Conservation (phyloP, 2,113 vertebrate genomes). For the Daubentonia madagascariensis region DNA sequence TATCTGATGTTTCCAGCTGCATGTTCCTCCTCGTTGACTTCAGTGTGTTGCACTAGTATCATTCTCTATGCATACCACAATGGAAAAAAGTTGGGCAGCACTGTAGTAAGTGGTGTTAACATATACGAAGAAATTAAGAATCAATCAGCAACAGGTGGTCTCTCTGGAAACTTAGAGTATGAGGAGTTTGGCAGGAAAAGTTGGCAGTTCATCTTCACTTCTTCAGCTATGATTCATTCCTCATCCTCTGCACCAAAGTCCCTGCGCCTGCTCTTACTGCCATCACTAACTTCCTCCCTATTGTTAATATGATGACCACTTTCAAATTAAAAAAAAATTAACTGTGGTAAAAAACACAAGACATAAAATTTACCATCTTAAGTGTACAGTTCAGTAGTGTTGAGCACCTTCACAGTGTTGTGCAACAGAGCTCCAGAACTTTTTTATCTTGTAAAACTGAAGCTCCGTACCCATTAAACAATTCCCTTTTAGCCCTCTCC, state of each 20-base stretch:
- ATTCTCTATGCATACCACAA: not conserved
- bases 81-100: not conserved
- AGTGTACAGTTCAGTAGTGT: not conserved
- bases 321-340: not conserved
- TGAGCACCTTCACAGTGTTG: not conserved
- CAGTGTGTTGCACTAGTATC: not conserved
- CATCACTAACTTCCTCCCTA: not conserved
- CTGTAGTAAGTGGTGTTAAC: not conserved
- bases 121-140: not conserved
- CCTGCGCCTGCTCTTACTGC: not conserved
- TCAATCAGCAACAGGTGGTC: not conserved
- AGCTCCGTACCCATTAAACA: not conserved
- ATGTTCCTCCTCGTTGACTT: not conserved
- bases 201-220: not conserved
- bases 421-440: not conserved
- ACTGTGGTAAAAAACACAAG: not conserved
- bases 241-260: not conserved
- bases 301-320: not conserved
- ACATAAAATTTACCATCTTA: not conserved
- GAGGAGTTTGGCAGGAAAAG: not conserved
- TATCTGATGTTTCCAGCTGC: not conserved
- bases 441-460: not conserved
- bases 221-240: not conserved
- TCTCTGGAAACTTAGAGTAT: not conserved
- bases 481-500: no score